Percentiles rank a stretch among this genome's conserved stretches.
These are phyloP conservation scores for Acanthoscelides obtectus DNA, from an alignment of 2,888 invertebrate species.

Conservation along the genomic window DNA sequence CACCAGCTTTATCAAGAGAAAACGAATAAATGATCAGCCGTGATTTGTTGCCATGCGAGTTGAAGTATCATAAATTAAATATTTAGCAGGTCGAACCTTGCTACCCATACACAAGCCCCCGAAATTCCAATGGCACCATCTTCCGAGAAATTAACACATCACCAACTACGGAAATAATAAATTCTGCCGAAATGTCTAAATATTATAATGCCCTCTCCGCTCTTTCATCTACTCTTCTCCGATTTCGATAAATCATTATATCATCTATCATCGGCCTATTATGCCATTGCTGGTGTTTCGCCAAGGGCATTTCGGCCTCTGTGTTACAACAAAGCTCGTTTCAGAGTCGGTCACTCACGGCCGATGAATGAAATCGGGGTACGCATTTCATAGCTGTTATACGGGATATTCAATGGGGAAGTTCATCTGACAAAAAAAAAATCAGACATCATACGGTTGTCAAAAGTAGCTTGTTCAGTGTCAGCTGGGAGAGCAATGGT, in stretches of 20 bases:
- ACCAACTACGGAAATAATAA: slow-evolving; percentile 30
- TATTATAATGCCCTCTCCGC: slow-evolving; percentile 22
- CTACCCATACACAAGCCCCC: neutral
- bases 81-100: neutral
- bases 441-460: too few relatives aligned
- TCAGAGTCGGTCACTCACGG: neutral
- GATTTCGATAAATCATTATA: slow-evolving; percentile 43
- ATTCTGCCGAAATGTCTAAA: slow-evolving; percentile 33
- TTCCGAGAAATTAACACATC: slow-evolving; percentile 30
- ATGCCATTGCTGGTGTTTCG: neutral
- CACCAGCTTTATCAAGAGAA: too few relatives aligned
- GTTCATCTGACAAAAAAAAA: neutral
- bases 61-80: too few relatives aligned
- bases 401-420: neutral
- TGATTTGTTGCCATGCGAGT: too few relatives aligned
- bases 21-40: too few relatives aligned
- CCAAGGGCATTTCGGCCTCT: neutral
- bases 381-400: neutral
- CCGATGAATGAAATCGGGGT: neutral
- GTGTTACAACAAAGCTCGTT: neutral
- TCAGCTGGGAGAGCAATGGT: too few relatives aligned
- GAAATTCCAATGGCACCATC: neutral
- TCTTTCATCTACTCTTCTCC: slow-evolving; percentile 1
- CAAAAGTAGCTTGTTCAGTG: too few relatives aligned
- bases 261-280: slow-evolving; percentile 23